phyloP scores from a whole-genome alignment of 2,797 vertebrate genomes.

The Nannoperca obscura region DNA sequence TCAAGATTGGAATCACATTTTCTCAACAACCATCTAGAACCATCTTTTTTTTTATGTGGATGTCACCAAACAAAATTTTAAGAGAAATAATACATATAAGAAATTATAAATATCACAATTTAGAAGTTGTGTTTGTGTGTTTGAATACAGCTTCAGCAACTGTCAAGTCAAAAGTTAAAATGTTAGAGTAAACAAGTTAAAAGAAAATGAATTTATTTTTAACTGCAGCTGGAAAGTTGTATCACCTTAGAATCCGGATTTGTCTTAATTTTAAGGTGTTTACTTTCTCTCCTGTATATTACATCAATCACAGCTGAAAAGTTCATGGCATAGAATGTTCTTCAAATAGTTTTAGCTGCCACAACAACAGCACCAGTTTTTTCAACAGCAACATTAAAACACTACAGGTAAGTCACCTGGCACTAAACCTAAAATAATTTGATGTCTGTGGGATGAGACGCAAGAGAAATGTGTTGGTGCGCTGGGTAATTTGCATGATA shows the following conservation, averaged over 20 bases:
- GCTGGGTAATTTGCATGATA: slow-evolving; percentile 87
- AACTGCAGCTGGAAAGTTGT: slow-evolving; percentile 9
- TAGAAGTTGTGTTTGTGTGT: background rate
- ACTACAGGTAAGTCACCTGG: slow-evolving; percentile 78
- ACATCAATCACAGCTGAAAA: slow-evolving; percentile 61
- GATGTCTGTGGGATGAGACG: slow-evolving; percentile 78
- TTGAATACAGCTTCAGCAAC: background rate
- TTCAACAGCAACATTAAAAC: slow-evolving; percentile 55
- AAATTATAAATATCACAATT: background rate
- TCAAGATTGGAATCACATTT: no score
- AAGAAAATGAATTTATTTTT: slow-evolving; percentile 12
- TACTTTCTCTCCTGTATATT: slow-evolving; percentile 27
- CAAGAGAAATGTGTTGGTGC: slow-evolving; percentile 78
- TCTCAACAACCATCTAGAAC: no score
- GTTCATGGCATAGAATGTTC: slow-evolving; percentile 58
- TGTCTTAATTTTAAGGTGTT: slow-evolving; percentile 47
- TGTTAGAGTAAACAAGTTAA: background rate
- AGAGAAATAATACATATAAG: background rate
- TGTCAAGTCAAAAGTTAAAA: background rate
- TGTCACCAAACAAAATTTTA: background rate
- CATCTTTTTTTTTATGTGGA: background rate
- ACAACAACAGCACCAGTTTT: slow-evolving; percentile 57
- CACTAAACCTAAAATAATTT: slow-evolving; percentile 82
- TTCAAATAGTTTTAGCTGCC: slow-evolving; percentile 62
- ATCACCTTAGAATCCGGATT: slow-evolving; percentile 13